phyloP scores from a whole-genome alignment of 2,888 invertebrate genomes.

The Eupithecia subumbrata region DNA sequence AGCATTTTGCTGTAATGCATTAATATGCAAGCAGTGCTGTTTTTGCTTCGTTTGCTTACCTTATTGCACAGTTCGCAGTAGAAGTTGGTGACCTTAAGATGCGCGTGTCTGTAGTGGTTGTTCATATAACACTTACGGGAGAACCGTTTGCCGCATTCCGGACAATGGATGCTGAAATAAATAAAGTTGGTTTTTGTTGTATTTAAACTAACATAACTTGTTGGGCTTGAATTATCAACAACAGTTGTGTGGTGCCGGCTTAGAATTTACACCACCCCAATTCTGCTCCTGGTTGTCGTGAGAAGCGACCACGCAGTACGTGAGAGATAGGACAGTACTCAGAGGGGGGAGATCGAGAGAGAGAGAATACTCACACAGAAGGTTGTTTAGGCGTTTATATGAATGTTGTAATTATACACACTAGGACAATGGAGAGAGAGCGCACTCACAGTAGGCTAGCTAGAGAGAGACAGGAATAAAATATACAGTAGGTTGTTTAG shows the following conservation, averaged over 20 bases:
- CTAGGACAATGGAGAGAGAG: neutral
- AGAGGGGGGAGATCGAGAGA: too few species aligned
- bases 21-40: too few species aligned
- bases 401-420: constrained; percentile 45
- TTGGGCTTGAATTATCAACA: too few species aligned
- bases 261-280: too few species aligned
- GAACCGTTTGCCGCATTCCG: constrained; percentile 67
- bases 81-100: constrained; percentile 60
- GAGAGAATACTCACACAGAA: constrained; percentile 31
- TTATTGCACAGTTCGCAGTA: constrained; percentile 66
- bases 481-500: too few species aligned
- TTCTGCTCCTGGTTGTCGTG: too few species aligned
- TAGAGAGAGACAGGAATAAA: too few species aligned
- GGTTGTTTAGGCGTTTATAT: constrained; percentile 60
- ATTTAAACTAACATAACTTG: too few species aligned
- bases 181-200: neutral
- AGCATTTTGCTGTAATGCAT: too few species aligned
- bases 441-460: too few species aligned
- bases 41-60: constrained; percentile 50
- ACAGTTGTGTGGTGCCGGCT: too few species aligned
- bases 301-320: constrained; percentile 52
- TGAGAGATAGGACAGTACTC: constrained; percentile 26
- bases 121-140: constrained; percentile 60
- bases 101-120: constrained; percentile 64
- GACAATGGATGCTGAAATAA: constrained; percentile 63